These are phyloP conservation scores for Brachyptera putata DNA, from an alignment of 2,888 invertebrate species.

Conservation along the genomic window DNA sequence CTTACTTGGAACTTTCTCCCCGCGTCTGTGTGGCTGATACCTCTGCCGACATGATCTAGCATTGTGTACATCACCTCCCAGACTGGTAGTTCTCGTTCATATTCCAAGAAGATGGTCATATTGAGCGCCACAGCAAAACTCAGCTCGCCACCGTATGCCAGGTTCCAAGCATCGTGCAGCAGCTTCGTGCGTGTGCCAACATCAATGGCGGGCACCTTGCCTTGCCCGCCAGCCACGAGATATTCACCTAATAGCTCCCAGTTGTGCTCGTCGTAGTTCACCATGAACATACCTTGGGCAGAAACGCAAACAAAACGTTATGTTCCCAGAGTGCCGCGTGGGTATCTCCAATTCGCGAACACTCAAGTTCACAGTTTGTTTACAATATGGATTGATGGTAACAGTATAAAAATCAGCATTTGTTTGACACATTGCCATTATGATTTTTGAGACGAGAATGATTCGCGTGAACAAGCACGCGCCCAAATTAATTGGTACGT, in stretches of 20 bases:
- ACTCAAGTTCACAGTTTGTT: too few relatives aligned
- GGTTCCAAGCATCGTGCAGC: slow-evolving; percentile 72
- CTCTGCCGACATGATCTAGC: slow-evolving; percentile 73
- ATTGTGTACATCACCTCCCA: slow-evolving; percentile 82
- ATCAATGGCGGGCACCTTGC: slow-evolving; percentile 50
- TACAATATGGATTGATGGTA: too few relatives aligned
- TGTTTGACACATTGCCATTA: too few relatives aligned
- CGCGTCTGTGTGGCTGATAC: slow-evolving; percentile 58
- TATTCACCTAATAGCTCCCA: slow-evolving; percentile 70
- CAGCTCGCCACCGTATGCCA: slow-evolving; percentile 72
- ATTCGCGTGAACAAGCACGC: too few relatives aligned
- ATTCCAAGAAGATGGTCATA: slow-evolving; percentile 68
- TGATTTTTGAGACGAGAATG: too few relatives aligned
- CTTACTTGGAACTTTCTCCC: slow-evolving; percentile 67
- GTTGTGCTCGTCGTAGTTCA: slow-evolving; percentile 73
- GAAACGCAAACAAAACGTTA: too few relatives aligned
- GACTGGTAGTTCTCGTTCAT: slow-evolving; percentile 68
- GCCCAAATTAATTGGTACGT: too few relatives aligned
- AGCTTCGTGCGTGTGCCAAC: slow-evolving; percentile 70
- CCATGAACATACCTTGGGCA: slow-evolving; percentile 67
- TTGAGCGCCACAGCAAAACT: slow-evolving; percentile 71
- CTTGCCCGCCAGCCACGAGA: slow-evolving; percentile 40
- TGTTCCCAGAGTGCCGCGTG: too few relatives aligned
- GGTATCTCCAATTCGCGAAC: too few relatives aligned
- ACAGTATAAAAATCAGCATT: too few relatives aligned